Conservation (phyloP, 2,888 invertebrate genomes). For the Apamea epomidion region DNA sequence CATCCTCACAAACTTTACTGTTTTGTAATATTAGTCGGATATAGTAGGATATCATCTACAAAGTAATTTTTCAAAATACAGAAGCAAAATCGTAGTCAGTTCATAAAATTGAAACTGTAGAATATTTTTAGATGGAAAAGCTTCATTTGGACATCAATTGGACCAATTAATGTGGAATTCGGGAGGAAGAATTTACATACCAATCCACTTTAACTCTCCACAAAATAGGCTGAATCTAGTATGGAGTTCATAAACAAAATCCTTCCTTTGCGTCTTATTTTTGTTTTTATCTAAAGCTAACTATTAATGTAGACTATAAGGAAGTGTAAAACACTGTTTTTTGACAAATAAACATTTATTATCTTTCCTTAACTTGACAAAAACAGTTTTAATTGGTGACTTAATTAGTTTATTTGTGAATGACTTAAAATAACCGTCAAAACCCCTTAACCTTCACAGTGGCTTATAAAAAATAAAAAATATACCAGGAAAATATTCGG, state of each 20-base stretch:
- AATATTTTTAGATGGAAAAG: not conserved
- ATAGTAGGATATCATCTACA: too few species aligned
- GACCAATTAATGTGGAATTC: not conserved
- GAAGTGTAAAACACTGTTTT: too few species aligned
- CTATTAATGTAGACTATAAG: too few species aligned
- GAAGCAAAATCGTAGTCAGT: not conserved
- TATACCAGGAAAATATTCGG: conserved; percentile 24
- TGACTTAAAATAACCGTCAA: not conserved
- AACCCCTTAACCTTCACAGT: not conserved
- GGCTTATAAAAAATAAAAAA: conserved; percentile 11
- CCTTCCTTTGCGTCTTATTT: too few species aligned
- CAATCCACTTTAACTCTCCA: too few species aligned
- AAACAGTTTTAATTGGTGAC: not conserved
- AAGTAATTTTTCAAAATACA: too few species aligned
- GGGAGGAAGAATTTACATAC: not conserved
- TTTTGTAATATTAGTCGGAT: too few species aligned
- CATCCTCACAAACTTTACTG: too few species aligned
- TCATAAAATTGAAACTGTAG: not conserved
- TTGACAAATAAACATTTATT: too few species aligned
- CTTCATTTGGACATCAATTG: not conserved
- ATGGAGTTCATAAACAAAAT: too few species aligned
- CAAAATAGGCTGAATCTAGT: too few species aligned
- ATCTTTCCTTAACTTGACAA: not conserved
- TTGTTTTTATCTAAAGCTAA: too few species aligned
- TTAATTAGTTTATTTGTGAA: not conserved